Conservation (phyloP, 1,140 invertebrate species). For the Ctenoplectra terminalis region DNA sequence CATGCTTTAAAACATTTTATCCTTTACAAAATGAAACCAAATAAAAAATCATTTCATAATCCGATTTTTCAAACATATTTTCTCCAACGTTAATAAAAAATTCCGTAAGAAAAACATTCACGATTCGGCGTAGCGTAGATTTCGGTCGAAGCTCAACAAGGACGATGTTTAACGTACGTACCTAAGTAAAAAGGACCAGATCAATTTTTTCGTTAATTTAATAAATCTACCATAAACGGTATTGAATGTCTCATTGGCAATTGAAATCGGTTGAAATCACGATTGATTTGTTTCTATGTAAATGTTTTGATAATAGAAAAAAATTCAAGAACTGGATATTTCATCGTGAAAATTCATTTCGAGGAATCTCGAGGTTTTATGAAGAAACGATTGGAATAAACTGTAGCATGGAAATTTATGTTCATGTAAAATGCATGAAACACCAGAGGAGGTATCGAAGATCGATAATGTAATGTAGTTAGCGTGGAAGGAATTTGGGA, state of each 20-base stretch:
- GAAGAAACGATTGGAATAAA: background rate
- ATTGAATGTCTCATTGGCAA: background rate
- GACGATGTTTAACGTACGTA: too few relatives aligned
- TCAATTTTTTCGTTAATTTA: too few relatives aligned
- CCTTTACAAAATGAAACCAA: too few relatives aligned
- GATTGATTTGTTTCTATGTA: background rate
- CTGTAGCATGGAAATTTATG: background rate
- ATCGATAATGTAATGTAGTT: background rate
- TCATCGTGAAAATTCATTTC: background rate
- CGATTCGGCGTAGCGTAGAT: too few relatives aligned
- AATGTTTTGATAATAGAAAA: background rate
- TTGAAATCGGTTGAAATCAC: background rate
- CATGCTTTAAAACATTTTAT: too few relatives aligned
- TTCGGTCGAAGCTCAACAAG: too few relatives aligned
- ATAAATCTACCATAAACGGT: background rate
- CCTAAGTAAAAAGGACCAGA: too few relatives aligned
- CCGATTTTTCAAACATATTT: too few relatives aligned
- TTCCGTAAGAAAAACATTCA: too few relatives aligned
- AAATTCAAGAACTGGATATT: background rate
- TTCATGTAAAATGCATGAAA: constrained; percentile 14
- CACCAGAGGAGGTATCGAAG: background rate
- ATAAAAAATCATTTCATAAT: too few relatives aligned
- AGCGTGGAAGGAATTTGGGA: background rate
- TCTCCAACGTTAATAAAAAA: too few relatives aligned
- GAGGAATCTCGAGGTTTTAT: background rate